These are phyloP conservation scores for Parasteatoda lunata DNA, from an alignment of 2,888 invertebrate genomes.

Conservation along the genomic window DNA sequence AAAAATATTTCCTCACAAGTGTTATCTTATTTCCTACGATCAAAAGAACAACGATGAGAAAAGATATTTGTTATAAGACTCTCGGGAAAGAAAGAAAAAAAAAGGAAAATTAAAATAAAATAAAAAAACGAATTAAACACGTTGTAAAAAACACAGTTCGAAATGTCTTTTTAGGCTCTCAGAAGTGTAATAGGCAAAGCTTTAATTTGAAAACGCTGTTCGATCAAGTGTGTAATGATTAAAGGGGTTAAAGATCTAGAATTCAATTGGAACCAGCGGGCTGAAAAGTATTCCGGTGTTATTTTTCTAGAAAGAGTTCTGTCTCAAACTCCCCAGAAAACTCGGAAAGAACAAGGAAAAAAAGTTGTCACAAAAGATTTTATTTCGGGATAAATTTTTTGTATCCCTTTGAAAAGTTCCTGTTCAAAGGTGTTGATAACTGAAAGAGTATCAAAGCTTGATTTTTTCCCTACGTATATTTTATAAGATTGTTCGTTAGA, in stretches of 20 bases:
- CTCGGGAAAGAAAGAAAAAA: conserved; percentile 3
- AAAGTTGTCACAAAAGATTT: conserved; percentile 16
- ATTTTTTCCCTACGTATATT: background rate
- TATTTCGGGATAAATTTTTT: conserved; percentile 12
- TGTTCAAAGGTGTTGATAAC: conserved; percentile 30
- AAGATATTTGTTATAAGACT: conserved; percentile 11
- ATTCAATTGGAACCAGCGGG: conserved; percentile 48
- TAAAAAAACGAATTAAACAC: no score
- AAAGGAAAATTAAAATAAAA: background rate
- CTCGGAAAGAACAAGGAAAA: background rate
- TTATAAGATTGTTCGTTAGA: background rate
- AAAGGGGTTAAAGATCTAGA: conserved; percentile 50
- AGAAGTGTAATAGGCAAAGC: conserved; percentile 35
- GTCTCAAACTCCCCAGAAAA: conserved; percentile 24
- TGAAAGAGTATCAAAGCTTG: conserved; percentile 10
- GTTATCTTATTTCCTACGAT: background rate
- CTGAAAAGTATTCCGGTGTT: conserved; percentile 22
- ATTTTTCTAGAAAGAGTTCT: conserved; percentile 38
- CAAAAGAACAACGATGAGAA: conserved; percentile 18
- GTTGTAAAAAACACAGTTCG: background rate
- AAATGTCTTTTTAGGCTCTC: conserved; percentile 9
- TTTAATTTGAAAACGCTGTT: conserved; percentile 37
- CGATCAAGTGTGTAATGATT: conserved; percentile 57
- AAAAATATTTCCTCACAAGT: background rate
- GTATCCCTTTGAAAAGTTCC: background rate